Evolutionary conservation across 1,140 invertebrate genomes (phyloP).

Genomic region (Alviniconcha marisindica): DNA sequence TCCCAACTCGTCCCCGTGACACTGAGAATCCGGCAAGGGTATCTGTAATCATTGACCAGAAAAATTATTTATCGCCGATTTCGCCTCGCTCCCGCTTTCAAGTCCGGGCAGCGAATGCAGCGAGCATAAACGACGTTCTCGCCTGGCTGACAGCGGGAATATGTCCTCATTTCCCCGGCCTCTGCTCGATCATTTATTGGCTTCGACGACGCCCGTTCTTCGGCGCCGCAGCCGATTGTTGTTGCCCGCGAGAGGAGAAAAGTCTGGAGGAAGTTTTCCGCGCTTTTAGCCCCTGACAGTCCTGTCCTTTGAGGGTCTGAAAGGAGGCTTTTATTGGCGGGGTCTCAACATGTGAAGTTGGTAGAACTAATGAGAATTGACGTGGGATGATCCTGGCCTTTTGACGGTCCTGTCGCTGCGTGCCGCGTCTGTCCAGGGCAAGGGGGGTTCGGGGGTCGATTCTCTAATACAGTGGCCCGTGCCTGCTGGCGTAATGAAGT

Average conservation of each 20-base stretch:
- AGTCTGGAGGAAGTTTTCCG: background rate
- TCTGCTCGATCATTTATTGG: conserved; percentile 41
- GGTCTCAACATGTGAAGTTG: conserved; percentile 29
- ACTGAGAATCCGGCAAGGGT: conserved; percentile 33
- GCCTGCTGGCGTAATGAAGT: conserved; percentile 15
- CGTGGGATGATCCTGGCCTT: conserved; percentile 26
- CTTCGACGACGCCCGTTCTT: conserved; percentile 9
- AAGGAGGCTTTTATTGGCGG: conserved; percentile 11
- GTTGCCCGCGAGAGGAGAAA: conserved; percentile 5
- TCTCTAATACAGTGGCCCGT: background rate
- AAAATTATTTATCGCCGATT: conserved; percentile 36
- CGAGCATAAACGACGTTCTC: conserved; percentile 26
- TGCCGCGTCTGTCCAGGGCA: too few relatives aligned
- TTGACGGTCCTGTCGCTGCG: background rate
- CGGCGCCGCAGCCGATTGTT: conserved; percentile 13
- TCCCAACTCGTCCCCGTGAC: conserved; percentile 28
- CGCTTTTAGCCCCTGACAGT: conserved; percentile 19
- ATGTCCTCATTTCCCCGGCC: conserved; percentile 34
- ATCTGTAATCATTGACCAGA: conserved; percentile 37
- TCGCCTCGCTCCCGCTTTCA: conserved; percentile 18
- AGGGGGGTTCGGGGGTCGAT: background rate
- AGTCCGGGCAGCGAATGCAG: conserved; percentile 18
- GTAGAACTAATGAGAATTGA: conserved; percentile 41
- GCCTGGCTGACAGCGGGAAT: conserved; percentile 39
- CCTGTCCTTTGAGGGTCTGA: background rate